Base-by-base conservation (phyloP, 2,113 vertebrate species). In the Boleophthalmus pectinirostris region DNA sequence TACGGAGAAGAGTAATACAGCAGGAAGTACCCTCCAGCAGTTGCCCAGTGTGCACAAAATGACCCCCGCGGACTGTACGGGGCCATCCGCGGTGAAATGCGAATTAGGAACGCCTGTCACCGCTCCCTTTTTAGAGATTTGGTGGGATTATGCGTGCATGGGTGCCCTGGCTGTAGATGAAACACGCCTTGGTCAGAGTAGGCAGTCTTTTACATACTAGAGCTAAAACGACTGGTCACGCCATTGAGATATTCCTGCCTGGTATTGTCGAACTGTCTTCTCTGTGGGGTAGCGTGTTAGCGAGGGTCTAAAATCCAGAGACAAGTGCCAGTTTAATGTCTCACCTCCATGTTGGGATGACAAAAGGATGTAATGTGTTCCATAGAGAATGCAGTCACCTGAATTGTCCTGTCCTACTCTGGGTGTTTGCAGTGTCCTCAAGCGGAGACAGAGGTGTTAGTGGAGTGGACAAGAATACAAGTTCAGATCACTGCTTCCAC, bases 121-220 rank as follows among this genome's bases (percentile, higher is more conserved):
- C 67, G 80, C 73, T 78, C 66, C 66, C 79, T 71, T 80, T 85
- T 86, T 66, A 74, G 74, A 77, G 73, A 79, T 86, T 89, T 74
- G 53, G 72, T 53, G 80, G 70, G 83, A 90, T 92, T 91, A 90
- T 87, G 83, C 88, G 82, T 83, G 89, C 85, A 87, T 88, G 91
- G 80, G 61, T 78, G 79, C 81, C 69, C 84, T 92, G 90, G 90
- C 91, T 82, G 69, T 68, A 66, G 87, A 91, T 91, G 68, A 93
- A 91, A 87, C 89, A 16, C 16, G 46, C 67, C 75, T 80, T 68
- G 77, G 74, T 91, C 74, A 87, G 83, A 84, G 79, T 69, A 47
- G 81, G 63, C 78, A 67, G 78, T 67, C 64, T 86, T 61, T 73
- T 80, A 78, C 82, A 76, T 58, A 60, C 77, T 80, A 72, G 66